Evolutionary conservation across 2,888 invertebrate species (phyloP).

Genomic region (Hyalella azteca): DNA sequence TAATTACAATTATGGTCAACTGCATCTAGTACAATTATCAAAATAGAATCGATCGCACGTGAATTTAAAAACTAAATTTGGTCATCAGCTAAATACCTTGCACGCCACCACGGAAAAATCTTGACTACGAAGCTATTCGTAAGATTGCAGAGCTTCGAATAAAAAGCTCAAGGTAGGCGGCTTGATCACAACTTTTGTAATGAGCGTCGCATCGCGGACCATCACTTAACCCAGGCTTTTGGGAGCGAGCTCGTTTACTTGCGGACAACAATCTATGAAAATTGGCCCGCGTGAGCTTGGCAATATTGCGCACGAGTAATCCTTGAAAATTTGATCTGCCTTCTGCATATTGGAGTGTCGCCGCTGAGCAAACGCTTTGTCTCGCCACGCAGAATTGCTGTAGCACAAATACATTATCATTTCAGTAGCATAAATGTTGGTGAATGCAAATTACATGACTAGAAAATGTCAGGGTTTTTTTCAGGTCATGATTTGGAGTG

Average conservation of each 20-base stretch:
- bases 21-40: no score
- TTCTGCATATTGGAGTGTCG: conserved; percentile 29
- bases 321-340: conserved; percentile 28
- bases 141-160: not conserved
- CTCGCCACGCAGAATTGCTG: not conserved
- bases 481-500: no score
- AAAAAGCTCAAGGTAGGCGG: not conserved
- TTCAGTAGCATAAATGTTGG: no score
- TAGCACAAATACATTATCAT: no score
- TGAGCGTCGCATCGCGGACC: not conserved
- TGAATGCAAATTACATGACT: no score
- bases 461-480: no score
- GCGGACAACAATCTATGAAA: conserved; percentile 32
- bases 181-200: conserved; percentile 35
- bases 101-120: no score
- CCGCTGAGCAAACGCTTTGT: conserved; percentile 5
- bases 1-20: no score
- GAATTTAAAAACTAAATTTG: no score
- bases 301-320: conserved; percentile 19
- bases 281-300: conserved; percentile 9
- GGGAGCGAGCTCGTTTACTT: conserved; percentile 4
- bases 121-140: no score
- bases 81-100: no score
- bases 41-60: no score
- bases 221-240: conserved; percentile 13